Evolutionary conservation across 1,140 invertebrate genomes (phyloP), one percentile per base, ranked within the genome.

Genomic region (Halyomorpha halys): DNA sequence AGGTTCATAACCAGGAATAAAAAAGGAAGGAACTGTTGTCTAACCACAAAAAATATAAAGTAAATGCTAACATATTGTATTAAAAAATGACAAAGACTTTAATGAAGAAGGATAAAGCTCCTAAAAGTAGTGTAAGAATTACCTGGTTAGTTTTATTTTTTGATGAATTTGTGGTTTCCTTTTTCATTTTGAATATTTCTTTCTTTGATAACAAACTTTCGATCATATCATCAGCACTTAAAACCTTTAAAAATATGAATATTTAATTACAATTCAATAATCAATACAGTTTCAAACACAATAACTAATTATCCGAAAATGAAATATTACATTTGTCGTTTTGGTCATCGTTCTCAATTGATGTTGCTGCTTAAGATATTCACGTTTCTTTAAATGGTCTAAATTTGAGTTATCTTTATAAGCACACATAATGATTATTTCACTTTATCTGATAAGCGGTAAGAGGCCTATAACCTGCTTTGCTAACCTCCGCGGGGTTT

Each of bases 1-100:
- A n/a, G 79, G 78, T 45, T 79, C 67, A 45, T 70, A 70, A 65
- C 75, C 75, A 15, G 76, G 73, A 71, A 73, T 76, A n/a, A 80
- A 68, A 78, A 77, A 80, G 51, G 66, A 72, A 59, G 77, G 77
- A 60, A 77, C 34, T 1, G 34, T 39, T 39, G 34, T 13, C 34
- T 39, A 39, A 9, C 5, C 34, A 39, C 6, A 39, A 39, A 39
- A 39, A 39, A 11, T 6, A 39, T 4, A 30, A 30, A 30, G 27
- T 4, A 30, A 39, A 8, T 11, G 5, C 34, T 39, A 39, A 11
- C 34, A 68, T 63, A 27, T 30, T 23, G 25, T 59, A 51, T 64
- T 61, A 39, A 39, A n/a, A 39, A 39, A 13, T 39, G 6, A 39
- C 6, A 6, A 39, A 39, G 5, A 9, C 34, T 6, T 39, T 11